Percentiles rank a stretch among this genome's conserved stretches.
Conservation (phyloP, 2,888 invertebrate genomes). For the Torymus aiolomorphi region DNA sequence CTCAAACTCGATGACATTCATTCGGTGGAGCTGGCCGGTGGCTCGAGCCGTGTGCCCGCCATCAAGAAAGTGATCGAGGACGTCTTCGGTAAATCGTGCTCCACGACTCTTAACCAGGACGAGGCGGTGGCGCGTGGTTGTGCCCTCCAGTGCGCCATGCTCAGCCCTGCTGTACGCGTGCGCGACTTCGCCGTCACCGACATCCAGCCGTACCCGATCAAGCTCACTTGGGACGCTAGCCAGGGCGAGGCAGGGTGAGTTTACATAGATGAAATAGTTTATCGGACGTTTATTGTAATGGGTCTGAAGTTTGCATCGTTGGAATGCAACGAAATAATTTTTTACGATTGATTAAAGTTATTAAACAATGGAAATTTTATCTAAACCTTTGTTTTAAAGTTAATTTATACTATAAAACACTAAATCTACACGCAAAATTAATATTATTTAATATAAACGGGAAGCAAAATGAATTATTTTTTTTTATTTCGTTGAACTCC, state of each 20-base stretch:
- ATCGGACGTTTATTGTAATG: too few species aligned
- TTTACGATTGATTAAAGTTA: too few species aligned
- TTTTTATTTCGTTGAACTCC: too few species aligned
- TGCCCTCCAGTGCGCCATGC: slow-evolving; percentile 96
- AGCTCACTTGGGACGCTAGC: slow-evolving; percentile 87
- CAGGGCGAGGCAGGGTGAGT: slow-evolving; percentile 79
- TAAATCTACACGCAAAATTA: too few species aligned
- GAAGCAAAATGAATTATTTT: too few species aligned
- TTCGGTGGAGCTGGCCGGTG: slow-evolving; percentile 97
- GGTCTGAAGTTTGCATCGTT: too few species aligned
- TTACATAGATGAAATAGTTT: background rate
- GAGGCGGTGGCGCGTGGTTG: slow-evolving; percentile 98
- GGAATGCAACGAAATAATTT: too few species aligned
- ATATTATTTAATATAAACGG: too few species aligned
- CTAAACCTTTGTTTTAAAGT: too few species aligned
- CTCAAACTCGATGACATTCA: slow-evolving; percentile 90
- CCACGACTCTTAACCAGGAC: slow-evolving; percentile 98
- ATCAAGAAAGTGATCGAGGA: slow-evolving; percentile 93
- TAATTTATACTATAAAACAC: too few species aligned
- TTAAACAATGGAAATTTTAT: too few species aligned
- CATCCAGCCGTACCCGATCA: slow-evolving; percentile 92
- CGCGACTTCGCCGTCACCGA: slow-evolving; percentile 96
- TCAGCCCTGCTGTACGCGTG: slow-evolving; percentile 97
- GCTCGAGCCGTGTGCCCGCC: slow-evolving; percentile 94
- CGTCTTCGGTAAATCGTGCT: slow-evolving; percentile 89